A percentile compares a stretch with the other conserved stretches of the same genome.
Conservation (phyloP, 2,113 vertebrate species). For the Pampusana beccarii region DNA sequence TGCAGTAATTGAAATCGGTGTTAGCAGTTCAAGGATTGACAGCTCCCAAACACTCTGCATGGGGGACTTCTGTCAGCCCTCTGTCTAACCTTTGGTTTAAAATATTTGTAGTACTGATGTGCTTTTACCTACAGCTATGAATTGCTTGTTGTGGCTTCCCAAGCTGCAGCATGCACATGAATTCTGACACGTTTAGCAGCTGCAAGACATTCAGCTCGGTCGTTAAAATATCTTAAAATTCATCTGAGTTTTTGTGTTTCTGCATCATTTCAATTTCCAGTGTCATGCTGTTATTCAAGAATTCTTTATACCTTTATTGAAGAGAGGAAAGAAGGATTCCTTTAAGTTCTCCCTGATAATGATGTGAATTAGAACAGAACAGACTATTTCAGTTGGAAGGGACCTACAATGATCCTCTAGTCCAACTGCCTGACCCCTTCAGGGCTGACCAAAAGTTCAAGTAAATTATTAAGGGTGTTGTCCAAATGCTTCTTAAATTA, state of each 20-base stretch:
- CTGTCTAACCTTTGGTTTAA: background rate
- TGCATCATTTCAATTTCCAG: background rate
- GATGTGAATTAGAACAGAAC: background rate
- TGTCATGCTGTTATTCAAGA: background rate
- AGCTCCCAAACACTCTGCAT: background rate
- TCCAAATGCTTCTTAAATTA: background rate
- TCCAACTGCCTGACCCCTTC: background rate
- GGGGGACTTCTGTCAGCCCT: background rate
- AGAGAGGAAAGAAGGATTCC: background rate
- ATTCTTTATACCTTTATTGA: background rate
- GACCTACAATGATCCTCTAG: background rate
- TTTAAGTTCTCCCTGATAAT: background rate
- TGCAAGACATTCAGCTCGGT: background rate
- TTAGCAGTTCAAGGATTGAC: background rate
- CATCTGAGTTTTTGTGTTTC: background rate
- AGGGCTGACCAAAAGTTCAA: background rate
- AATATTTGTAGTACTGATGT: background rate
- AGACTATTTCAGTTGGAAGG: background rate
- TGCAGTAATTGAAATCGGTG: background rate
- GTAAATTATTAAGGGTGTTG: background rate
- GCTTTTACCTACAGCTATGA: background rate
- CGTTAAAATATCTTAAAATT: background rate
- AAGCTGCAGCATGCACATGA: rapidly evolving
- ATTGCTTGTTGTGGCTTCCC: background rate
- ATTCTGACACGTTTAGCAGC: background rate